Evolutionary conservation across 2,888 invertebrate genomes (phyloP).

Genomic region (Drosophila tanythrix): DNA sequence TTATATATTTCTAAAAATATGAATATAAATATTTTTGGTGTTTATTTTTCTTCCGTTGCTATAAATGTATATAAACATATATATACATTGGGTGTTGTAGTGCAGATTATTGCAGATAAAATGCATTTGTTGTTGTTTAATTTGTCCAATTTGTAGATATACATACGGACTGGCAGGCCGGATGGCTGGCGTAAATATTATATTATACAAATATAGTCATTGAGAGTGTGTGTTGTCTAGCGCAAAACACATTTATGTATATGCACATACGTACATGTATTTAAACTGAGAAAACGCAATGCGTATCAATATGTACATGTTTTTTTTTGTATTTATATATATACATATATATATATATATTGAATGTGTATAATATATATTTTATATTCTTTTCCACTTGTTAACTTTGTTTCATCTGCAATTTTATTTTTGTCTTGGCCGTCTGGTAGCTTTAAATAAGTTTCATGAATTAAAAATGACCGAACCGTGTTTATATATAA

Average conservation of each 20-base stretch:
- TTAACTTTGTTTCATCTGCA: constrained; percentile 17
- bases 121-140: constrained; percentile 40
- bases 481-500: constrained; percentile 51
- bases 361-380: background rate
- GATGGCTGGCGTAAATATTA: constrained; percentile 15
- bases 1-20: background rate
- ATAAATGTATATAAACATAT: background rate
- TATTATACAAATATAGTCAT: constrained; percentile 47
- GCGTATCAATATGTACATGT: background rate
- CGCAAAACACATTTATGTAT: constrained; percentile 27
- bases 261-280: constrained; percentile 27
- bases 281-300: constrained; percentile 18
- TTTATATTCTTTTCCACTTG: constrained; percentile 32
- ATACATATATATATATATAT: background rate
- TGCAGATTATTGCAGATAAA: constrained; percentile 37
- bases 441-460: constrained; percentile 55
- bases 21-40: background rate
- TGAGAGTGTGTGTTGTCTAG: constrained; percentile 37
- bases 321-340: background rate
- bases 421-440: constrained; percentile 37
- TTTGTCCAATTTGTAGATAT: constrained; percentile 47
- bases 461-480: constrained; percentile 78
- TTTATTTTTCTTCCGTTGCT: background rate
- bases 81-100: background rate
- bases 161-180: constrained; percentile 3